Base-by-base conservation (phyloP, 2,888 invertebrate genomes). In the Nomada ferruginata region DNA sequence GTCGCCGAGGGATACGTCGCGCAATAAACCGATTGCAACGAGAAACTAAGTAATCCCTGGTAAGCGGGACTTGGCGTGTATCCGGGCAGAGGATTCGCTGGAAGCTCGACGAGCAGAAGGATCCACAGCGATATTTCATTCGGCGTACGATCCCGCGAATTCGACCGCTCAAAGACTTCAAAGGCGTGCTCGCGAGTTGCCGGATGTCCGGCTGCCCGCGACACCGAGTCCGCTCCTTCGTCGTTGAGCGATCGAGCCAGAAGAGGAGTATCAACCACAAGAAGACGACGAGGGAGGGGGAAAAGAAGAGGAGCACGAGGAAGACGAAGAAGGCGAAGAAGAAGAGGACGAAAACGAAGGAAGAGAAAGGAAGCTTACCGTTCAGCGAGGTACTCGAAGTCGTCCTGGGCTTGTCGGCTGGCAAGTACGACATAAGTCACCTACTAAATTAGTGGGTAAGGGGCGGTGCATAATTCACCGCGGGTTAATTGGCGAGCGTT, bases 401-500 rank as follows among this genome's bases (percentile, higher is more conserved):
- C 90, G 88, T 89, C 85, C 84, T 72, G 79, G 85, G 81, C 91
- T 90, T 91, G 91, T 91, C 89, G 89, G 85, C 85, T 87, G 88
- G 89, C 91, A 90, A 92, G 92, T 92, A 92, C 92, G 91, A 92
- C 92, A 92, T 91, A 92, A 92, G 92, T 93, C 93, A 93, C 90
- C 92, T 91, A 91, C 92, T 92, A 92, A 93, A 92, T 92, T 93
- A 92, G 92, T 89, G 91, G 89, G 87, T 85, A 89, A 91, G 89
- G 90, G 90, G 88, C 86, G 90, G 90, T 90, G 92, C 91, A 92
- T 93, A 92, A 93, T 93, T 93, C 93, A 93, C 92, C 89, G 88
- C 89, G 89, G 89, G 92, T 93, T 93, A 93, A 93, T 93, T 93
- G 93, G 93, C 92, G 90, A 92, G 90, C 92, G 91, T 93, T 93